Evolutionary conservation across 2,797 vertebrate species (phyloP), one percentile per base, ranked within the genome.

Genomic region (Hyperoplus immaculatus): DNA sequence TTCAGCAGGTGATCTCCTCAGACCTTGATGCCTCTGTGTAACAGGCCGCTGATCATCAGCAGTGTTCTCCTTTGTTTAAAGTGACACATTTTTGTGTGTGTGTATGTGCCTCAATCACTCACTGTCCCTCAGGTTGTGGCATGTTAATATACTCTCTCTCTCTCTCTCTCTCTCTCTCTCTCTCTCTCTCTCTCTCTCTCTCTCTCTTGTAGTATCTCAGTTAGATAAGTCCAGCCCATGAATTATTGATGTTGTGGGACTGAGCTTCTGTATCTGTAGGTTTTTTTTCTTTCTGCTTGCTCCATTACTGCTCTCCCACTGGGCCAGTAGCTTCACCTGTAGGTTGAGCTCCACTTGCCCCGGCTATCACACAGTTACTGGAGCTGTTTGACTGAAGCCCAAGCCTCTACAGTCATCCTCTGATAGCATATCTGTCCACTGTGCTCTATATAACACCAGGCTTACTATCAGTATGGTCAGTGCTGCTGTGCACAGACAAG

Each of bases 181-280:
- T 1, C 39, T 39, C 47, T n/a, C 43, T 21, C 49, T 50, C 8
- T 62, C 16, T 8, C 46, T 53, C 61, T 58, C 29, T 47, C 38
- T 60, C 8, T 11, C 46, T 53, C 41, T 78, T 79, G 51, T 80
- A 82, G 65, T 55, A 57, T 78, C 61, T 67, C 46, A 51, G 59
- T 80, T 67, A 56, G 64, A 75, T 70, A 47, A 66, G 69, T 83
- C 67, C 61, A 72, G 14, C 1, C 11, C 21, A 56, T 93, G 74
- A 89, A 93, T 93, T 81, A 93, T 93, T 92, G 69, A 94, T 94
- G 83, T n/a, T 59, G 12, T 47, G 82, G 77, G 81, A 78, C 60
- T 78, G 67, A 83, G 77, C 82, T 65, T 69, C 72, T 75, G 60
- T 29, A 83, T 29, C 80, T 82, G 76, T 49, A 84, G 69, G 49